These are phyloP conservation scores for Hemiprocne comata DNA, from an alignment of 2,113 vertebrate genomes.

Conservation along the genomic window DNA sequence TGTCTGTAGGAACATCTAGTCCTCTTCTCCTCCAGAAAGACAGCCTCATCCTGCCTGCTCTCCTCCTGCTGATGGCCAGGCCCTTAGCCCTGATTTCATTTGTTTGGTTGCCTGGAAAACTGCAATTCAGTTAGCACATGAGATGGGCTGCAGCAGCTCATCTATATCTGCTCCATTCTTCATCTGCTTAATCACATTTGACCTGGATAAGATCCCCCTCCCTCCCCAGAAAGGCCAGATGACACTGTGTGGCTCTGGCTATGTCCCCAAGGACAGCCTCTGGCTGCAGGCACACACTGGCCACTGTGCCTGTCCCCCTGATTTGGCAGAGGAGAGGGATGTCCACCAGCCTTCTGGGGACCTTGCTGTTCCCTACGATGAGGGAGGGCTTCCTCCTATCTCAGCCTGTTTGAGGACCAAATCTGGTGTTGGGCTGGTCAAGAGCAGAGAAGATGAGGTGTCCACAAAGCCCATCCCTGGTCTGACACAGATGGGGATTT, in stretches of 20 bases:
- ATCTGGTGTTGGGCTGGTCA: background rate
- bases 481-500: rapidly evolving
- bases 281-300: background rate
- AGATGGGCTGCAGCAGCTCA: slow-evolving; percentile 28
- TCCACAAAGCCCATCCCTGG: background rate
- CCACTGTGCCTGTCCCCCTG: background rate
- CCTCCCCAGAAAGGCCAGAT: background rate
- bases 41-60: background rate
- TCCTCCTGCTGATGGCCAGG: slow-evolving; percentile 34
- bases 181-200: slow-evolving; percentile 53
- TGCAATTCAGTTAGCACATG: slow-evolving; percentile 48
- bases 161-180: slow-evolving; percentile 37
- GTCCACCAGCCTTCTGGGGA: background rate
- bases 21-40: background rate
- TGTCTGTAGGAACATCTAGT: slow-evolving; percentile 35
- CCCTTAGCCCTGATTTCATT: slow-evolving; percentile 40
- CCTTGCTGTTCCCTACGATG: background rate
- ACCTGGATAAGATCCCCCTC: slow-evolving; percentile 52
- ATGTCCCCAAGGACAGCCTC: background rate
- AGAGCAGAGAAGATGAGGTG: background rate
- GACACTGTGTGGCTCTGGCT: slow-evolving; percentile 23
- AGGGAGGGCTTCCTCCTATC: background rate
- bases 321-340: background rate
- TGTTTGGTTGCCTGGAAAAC: slow-evolving; percentile 45
- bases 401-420: background rate